Percentiles rank a stretch among this genome's conserved stretches.
These are phyloP conservation scores for Keiferia lycopersicella DNA, from an alignment of 2,888 invertebrate genomes.

Conservation along the genomic window DNA sequence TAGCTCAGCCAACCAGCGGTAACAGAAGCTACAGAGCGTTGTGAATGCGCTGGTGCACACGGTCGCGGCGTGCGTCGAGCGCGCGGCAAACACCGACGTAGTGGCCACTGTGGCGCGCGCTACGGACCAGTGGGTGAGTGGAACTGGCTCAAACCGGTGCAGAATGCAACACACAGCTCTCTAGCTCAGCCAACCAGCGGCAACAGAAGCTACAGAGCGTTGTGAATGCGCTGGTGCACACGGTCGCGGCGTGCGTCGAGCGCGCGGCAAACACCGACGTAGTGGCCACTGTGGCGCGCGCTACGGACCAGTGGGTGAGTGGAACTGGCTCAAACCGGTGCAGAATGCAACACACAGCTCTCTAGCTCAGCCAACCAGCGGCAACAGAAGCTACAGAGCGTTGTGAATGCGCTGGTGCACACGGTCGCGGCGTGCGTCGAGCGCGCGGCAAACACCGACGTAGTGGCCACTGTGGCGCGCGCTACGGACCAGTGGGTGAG, in stretches of 20 bases:
- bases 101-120: conserved; percentile 40
- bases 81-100: conserved; percentile 35
- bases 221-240: conserved; percentile 31
- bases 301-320: no score
- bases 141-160: conserved; percentile 17
- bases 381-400: conserved; percentile 24
- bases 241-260: conserved; percentile 33
- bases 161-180: conserved; percentile 31
- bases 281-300: conserved; percentile 38
- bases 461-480: conserved; percentile 38
- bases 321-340: conserved; percentile 15
- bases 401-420: conserved; percentile 31
- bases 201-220: conserved; percentile 24
- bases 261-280: conserved; percentile 36
- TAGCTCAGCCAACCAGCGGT: conserved; percentile 27
- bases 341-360: conserved; percentile 31
- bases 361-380: conserved; percentile 27
- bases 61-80: conserved; percentile 33
- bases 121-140: no score
- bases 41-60: conserved; percentile 32
- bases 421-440: conserved; percentile 34
- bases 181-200: conserved; percentile 27
- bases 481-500: no score
- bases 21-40: conserved; percentile 23
- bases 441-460: conserved; percentile 34